Percentiles rank a stretch among this genome's conserved stretches.
Conservation (phyloP, 2,797 vertebrate genomes). For the Acropternis orthonyx region DNA sequence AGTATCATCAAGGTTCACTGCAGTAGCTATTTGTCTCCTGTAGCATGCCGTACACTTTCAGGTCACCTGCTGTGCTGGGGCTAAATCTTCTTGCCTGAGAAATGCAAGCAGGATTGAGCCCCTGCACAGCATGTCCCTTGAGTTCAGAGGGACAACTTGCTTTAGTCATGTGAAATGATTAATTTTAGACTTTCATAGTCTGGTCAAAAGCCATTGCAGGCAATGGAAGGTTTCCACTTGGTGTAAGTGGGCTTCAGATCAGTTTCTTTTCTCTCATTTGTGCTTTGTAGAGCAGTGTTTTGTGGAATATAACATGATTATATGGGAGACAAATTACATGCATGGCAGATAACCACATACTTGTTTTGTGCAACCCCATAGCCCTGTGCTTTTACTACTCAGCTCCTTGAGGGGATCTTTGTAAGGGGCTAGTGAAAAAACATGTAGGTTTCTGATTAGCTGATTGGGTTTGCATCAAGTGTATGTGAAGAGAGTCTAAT, state of each 20-base stretch:
- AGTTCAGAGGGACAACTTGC: constrained; percentile 24
- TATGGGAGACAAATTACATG: not conserved
- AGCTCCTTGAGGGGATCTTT: not conserved
- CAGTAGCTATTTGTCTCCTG: constrained; percentile 53
- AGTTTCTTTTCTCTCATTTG: not conserved
- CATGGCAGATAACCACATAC: not conserved
- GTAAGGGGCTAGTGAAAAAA: not conserved
- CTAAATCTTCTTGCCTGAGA: constrained; percentile 36
- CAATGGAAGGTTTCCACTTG: not conserved
- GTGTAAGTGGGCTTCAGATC: not conserved
- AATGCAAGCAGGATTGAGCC: constrained; percentile 3
- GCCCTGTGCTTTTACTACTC: not conserved
- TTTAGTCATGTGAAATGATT: constrained; percentile 6
- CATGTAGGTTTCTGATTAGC: not conserved
- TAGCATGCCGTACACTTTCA: not conserved
- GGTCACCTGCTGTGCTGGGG: constrained; percentile 34
- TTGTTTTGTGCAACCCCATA: not conserved
- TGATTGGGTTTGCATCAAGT: not conserved
- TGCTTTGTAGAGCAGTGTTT: not conserved
- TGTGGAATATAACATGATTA: not conserved
- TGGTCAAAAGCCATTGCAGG: not conserved
- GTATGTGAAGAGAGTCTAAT: not conserved
- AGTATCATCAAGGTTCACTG: constrained; percentile 54
- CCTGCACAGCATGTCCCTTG: constrained; percentile 3
- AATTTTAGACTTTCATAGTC: not conserved